Base-by-base conservation (phyloP, 1,140 invertebrate species). In the Sarcophaga peregrina region DNA sequence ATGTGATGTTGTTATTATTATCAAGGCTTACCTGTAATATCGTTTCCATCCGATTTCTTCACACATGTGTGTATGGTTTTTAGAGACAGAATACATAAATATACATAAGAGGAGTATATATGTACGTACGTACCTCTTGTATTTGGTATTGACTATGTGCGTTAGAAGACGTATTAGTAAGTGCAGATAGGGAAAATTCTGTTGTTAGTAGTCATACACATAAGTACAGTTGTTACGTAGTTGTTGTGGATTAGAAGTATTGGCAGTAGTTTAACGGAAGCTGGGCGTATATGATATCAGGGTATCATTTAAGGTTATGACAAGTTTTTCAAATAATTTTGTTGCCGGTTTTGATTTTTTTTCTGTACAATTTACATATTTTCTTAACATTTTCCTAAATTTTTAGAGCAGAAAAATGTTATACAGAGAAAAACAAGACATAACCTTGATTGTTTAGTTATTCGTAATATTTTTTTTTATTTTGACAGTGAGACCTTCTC, bases 201-300 rank as follows among this genome's bases (percentile, higher is more conserved):
- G 1, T 52, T 52, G 1, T 10, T 13, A 52, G 50, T 13, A 52
- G 50, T 52, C 13, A 10, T 10, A 13, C 5, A 52, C 50, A 10
- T 13, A 52, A 9, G 13, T 52, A 52, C 50, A 13, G 62, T 8
- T 68, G n/a, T 15, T 25, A 20, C 9, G 10, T 68, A 17, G 15
- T 68, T 68, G 5, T 17, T 1, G 6, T 1, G 9, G n/a, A 8
- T 47, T 72, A 74, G 25, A 37, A 11, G 20, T 37, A 74, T 74
- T 20, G 50, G 85, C 83, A 82, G 87, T 85, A 80, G 25, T 85
- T 86, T 80, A 52, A 83, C 87, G 88, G 88, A 89, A 89, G 88
- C 88, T 89, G 88, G 88, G 88, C 88, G 88, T 89, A 89, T 89
- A 89, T 89, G 87, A 89, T 89, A 89, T 89, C 88, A 87, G 88